Conservation (phyloP, 2,113 vertebrate genomes). For the Parus major region DNA sequence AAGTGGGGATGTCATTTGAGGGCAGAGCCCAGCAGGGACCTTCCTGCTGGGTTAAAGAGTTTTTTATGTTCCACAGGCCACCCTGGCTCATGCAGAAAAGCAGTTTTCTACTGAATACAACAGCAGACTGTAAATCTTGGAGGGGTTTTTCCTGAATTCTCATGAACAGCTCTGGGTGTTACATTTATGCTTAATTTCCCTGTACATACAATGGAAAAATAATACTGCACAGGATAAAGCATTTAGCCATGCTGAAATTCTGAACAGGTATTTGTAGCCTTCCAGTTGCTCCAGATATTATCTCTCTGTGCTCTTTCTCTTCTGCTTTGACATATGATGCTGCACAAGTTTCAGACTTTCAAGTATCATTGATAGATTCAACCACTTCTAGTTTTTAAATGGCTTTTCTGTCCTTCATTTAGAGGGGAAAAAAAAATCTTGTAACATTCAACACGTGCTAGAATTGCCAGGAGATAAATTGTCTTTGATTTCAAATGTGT, state of each 20-base stretch:
- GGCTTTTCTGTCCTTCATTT: conserved; percentile 21
- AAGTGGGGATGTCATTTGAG: not conserved
- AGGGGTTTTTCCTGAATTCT: not conserved
- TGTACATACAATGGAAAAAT: not conserved
- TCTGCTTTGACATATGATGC: not conserved
- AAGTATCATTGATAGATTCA: not conserved
- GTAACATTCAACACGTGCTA: not conserved
- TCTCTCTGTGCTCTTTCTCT: not conserved
- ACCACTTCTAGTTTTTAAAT: not conserved
- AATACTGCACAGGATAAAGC: not conserved
- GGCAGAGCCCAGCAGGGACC: not conserved
- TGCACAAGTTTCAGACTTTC: not conserved
- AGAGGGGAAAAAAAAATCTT: not conserved
- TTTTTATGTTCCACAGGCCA: not conserved
- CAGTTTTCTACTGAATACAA: not conserved
- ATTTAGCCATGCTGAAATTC: not conserved
- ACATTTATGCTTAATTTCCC: not conserved
- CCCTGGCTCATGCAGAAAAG: not conserved
- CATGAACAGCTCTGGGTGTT: not conserved
- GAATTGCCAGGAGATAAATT: conserved; percentile 35
- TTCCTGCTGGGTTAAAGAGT: not conserved
- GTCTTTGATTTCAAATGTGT: conserved; percentile 52
- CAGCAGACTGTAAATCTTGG: not conserved
- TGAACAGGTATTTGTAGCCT: not conserved
- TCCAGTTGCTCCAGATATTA: not conserved